Conservation (phyloP, 2,113 vertebrate species). For the Pao palembangensis region DNA sequence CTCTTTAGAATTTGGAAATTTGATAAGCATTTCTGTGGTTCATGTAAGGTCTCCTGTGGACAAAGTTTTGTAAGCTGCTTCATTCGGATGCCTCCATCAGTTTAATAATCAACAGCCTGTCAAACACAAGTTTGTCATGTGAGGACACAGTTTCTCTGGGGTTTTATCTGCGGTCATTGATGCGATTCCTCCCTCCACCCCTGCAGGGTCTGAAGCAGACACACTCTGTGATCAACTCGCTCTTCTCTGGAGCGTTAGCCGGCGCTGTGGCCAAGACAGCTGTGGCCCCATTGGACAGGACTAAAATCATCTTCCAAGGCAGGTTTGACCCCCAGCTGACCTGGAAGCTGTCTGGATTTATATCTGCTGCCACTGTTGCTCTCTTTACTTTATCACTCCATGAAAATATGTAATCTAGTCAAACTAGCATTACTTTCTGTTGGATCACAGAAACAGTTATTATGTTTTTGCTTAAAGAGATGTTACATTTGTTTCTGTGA, state of each 20-base stretch:
- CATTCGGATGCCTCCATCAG: slow-evolving; percentile 3
- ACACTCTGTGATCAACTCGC: slow-evolving; percentile 81
- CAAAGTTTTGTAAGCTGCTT: background rate
- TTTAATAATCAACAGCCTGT: slow-evolving; percentile 52
- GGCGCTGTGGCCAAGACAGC: slow-evolving; percentile 95
- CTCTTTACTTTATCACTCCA: background rate
- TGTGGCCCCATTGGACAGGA: slow-evolving; percentile 93
- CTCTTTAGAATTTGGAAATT: background rate
- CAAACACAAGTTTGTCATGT: slow-evolving; percentile 24
- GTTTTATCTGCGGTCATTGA: background rate
- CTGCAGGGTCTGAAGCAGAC: slow-evolving; percentile 76
- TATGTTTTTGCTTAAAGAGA: too few relatives aligned
- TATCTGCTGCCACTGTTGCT: background rate
- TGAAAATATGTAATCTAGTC: too few relatives aligned
- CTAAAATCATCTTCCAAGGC: slow-evolving; percentile 99
- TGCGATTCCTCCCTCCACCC: slow-evolving; percentile 18
- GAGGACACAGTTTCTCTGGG: slow-evolving; percentile 4
- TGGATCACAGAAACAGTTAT: too few relatives aligned
- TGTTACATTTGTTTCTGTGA: too few relatives aligned
- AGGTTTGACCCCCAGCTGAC: slow-evolving; percentile 33
- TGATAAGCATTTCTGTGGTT: background rate
- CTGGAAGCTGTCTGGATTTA: slow-evolving; percentile 13
- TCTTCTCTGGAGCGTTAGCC: slow-evolving; percentile 89
- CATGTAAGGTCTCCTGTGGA: background rate
- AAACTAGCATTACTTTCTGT: too few relatives aligned